These are phyloP conservation scores for Ptychoptera albimana DNA, from an alignment of 2,888 invertebrate genomes.

Conservation along the genomic window DNA sequence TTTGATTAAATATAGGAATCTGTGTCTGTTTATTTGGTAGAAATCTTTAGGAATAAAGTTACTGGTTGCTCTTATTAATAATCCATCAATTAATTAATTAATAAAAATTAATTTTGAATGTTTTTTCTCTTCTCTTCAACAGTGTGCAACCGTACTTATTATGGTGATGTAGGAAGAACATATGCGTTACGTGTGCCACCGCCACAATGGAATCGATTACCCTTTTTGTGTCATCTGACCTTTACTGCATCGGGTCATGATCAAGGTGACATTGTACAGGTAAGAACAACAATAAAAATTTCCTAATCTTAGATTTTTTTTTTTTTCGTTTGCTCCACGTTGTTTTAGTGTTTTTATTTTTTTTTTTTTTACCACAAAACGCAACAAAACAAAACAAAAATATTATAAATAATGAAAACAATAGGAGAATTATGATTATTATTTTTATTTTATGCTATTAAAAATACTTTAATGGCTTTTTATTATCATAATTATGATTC, in stretches of 20 bases:
- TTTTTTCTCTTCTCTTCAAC: neutral
- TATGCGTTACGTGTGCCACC: slow-evolving; percentile 63
- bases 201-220: slow-evolving; percentile 56
- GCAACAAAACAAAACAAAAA: too few species aligned
- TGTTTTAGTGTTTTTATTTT: neutral
- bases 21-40: too few species aligned
- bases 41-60: too few species aligned
- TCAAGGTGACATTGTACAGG: slow-evolving; percentile 80
- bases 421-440: too few species aligned
- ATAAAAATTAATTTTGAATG: neutral
- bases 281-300: slow-evolving; percentile 20
- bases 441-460: too few species aligned
- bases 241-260: slow-evolving; percentile 81
- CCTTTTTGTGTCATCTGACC: slow-evolving; percentile 79
- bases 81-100: too few species aligned
- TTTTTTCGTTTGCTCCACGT: neutral
- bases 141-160: slow-evolving; percentile 83
- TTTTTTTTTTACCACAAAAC: too few species aligned
- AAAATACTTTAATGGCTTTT: too few species aligned
- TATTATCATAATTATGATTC: too few species aligned
- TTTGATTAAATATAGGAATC: too few species aligned
- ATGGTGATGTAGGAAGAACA: slow-evolving; percentile 69
- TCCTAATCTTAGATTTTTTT: neutral
- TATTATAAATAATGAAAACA: too few species aligned
- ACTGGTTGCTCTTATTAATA: too few species aligned